phyloP scores from a whole-genome alignment of 1,140 invertebrate species.

The Tetramorium simillimum region DNA sequence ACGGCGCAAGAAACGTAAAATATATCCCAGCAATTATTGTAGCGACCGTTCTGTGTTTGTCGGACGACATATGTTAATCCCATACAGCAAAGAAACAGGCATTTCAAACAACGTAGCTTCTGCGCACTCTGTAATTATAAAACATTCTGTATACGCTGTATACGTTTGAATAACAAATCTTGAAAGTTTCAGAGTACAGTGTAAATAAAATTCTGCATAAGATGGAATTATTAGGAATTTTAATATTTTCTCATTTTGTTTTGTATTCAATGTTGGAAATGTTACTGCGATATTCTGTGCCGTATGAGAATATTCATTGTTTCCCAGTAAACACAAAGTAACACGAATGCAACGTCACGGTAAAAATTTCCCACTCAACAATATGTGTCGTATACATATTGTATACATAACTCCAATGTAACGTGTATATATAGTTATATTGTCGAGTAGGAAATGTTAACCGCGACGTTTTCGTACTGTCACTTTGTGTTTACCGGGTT shows the following conservation, averaged over 20 bases:
- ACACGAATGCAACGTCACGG: too few relatives aligned
- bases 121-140: conserved; percentile 42
- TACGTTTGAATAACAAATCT: neutral
- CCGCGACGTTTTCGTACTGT: neutral
- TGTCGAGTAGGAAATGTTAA: too few relatives aligned
- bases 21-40: too few relatives aligned
- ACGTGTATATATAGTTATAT: too few relatives aligned
- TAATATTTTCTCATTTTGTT: neutral
- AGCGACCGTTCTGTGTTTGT: too few relatives aligned
- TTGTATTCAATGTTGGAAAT: neutral
- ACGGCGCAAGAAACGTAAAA: neutral
- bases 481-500: too few relatives aligned
- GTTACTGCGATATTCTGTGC: too few relatives aligned
- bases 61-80: too few relatives aligned
- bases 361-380: too few relatives aligned
- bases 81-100: too few relatives aligned
- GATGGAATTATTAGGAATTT: neutral
- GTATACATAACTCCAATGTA: too few relatives aligned
- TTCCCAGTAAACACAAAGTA: neutral
- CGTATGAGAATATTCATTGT: neutral
- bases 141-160: conserved; percentile 25
- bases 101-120: neutral
- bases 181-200: conserved; percentile 18
- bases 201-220: conserved; percentile 40
- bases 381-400: too few relatives aligned